phyloP scores from a whole-genome alignment of 2,888 invertebrate species.

The Hydrotaea cyrtoneurina region DNA sequence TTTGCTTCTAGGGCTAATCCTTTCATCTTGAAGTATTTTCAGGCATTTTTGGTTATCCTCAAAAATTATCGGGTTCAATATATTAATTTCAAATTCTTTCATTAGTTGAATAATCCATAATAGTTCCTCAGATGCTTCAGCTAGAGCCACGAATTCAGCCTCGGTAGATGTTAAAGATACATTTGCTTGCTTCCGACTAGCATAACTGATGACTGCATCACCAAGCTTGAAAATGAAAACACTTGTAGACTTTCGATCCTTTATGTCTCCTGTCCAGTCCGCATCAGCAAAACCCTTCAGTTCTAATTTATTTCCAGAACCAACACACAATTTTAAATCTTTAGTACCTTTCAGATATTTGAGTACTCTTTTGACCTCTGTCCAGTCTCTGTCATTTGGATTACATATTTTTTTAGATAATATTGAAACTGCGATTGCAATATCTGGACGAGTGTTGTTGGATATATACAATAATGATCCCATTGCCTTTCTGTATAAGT shows the following conservation, averaged over 20 bases:
- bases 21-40: conserved; percentile 34
- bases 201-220: conserved; percentile 22
- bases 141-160: conserved; percentile 22
- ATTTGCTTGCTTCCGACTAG: conserved; percentile 31
- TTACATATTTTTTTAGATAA: conserved; percentile 12
- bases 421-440: conserved; percentile 35
- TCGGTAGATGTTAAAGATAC: conserved; percentile 32
- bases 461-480: conserved; percentile 34
- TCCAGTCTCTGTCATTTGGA: conserved; percentile 33
- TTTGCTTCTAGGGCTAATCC: conserved; percentile 7
- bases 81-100: neutral
- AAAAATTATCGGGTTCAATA: neutral
- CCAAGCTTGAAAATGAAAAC: conserved; percentile 29
- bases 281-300: conserved; percentile 34
- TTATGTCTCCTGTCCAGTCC: conserved; percentile 37
- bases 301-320: neutral
- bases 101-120: too few relatives aligned
- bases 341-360: conserved; percentile 38
- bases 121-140: conserved; percentile 23
- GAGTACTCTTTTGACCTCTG: conserved; percentile 32
- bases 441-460: conserved; percentile 34
- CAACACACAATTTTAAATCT: conserved; percentile 35
- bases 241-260: conserved; percentile 28
- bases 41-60: conserved; percentile 37
- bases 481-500: conserved; percentile 7